Evolutionary conservation across 2,797 vertebrate species (phyloP).

Genomic region (Sebastes nivosus): DNA sequence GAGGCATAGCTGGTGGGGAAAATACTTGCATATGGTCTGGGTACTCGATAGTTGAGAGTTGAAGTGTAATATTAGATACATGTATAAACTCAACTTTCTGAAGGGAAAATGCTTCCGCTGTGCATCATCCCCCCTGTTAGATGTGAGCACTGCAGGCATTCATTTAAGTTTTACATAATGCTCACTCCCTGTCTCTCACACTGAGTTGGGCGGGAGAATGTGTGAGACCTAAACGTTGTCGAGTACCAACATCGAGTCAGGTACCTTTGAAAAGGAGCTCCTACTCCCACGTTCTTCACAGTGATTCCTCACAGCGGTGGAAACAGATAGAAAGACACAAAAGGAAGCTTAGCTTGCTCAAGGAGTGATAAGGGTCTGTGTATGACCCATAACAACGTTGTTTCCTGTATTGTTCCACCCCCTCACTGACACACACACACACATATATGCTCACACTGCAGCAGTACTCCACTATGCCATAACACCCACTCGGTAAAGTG

Average conservation of each 20-base stretch:
- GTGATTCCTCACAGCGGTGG: conserved; percentile 42
- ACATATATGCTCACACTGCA: conserved; percentile 43
- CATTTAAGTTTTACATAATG: conserved; percentile 48
- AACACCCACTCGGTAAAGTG: conserved; percentile 66
- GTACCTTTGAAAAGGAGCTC: conserved; percentile 54
- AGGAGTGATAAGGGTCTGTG: conserved; percentile 37
- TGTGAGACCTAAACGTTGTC: conserved; percentile 39
- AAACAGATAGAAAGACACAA: conserved; percentile 46
- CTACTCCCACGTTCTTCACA: conserved; percentile 50
- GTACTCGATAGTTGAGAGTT: background rate
- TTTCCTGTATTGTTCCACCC: conserved; percentile 46
- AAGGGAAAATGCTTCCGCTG: background rate
- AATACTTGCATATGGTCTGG: background rate
- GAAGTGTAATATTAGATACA: conserved; percentile 1
- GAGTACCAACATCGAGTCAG: conserved; percentile 47
- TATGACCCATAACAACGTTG: conserved; percentile 49
- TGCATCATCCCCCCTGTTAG: background rate
- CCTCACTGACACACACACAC: conserved; percentile 32
- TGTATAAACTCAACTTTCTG: background rate
- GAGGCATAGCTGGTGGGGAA: background rate
- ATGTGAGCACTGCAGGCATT: conserved; percentile 23
- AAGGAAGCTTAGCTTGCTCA: conserved; percentile 48
- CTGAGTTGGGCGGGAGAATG: conserved; percentile 12
- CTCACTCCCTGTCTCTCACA: conserved; percentile 35
- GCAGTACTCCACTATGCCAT: conserved; percentile 56